A percentile compares a stretch with the other conserved stretches of the same genome.
Conservation (phyloP, 2,797 vertebrate genomes). For the Myiotriccus ornatus region DNA sequence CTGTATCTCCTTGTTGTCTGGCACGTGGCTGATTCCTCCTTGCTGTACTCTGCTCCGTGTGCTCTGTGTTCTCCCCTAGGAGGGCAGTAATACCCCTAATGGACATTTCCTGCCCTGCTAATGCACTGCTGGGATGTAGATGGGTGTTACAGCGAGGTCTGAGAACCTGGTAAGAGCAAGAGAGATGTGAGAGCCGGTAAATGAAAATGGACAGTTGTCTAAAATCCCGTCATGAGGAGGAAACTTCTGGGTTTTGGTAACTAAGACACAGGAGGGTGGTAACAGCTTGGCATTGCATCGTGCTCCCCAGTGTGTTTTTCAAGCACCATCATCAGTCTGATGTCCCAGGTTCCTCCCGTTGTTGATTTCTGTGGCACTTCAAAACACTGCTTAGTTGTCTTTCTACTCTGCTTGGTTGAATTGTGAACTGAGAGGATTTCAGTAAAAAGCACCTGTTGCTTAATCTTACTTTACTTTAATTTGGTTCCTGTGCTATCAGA, state of each 20-base stretch:
- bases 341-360: neutral
- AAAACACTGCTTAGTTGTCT: neutral
- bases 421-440: neutral
- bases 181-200: neutral
- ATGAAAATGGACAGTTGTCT: neutral
- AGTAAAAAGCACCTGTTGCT: neutral
- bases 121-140: neutral
- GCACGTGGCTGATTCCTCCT: neutral
- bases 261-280: accelerated
- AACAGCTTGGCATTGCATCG: accelerated
- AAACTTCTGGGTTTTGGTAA: neutral
- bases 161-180: neutral
- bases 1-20: neutral
- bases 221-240: neutral
- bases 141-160: neutral
- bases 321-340: neutral
- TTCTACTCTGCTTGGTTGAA: neutral
- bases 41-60: neutral
- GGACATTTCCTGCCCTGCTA: neutral
- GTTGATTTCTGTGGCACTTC: neutral
- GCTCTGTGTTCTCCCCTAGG: neutral
- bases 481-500: neutral
- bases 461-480: neutral
- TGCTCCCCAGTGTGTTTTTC: neutral
- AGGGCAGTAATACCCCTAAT: neutral